Conservation (phyloP, 2,888 invertebrate genomes). For the Tubulanus polymorphus region DNA sequence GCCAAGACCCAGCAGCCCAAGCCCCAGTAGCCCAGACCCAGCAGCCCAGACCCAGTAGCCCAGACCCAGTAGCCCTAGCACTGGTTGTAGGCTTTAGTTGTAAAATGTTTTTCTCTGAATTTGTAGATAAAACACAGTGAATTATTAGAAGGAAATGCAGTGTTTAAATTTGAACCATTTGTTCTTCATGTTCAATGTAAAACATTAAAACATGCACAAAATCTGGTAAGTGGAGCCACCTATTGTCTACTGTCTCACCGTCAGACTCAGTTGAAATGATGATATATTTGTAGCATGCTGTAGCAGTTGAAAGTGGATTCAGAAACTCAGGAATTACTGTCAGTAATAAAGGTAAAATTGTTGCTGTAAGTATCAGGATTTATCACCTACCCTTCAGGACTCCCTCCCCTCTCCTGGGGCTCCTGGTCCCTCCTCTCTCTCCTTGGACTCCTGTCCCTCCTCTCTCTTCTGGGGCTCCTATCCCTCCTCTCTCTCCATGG, state of each 20-base stretch:
- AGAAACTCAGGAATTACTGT: constrained; percentile 57
- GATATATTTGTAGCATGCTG: constrained; percentile 44
- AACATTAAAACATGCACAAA: constrained; percentile 49
- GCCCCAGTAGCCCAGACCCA: no score
- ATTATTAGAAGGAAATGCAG: constrained; percentile 28
- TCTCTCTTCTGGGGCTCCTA: no score
- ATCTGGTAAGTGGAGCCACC: constrained; percentile 37
- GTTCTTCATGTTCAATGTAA: constrained; percentile 57
- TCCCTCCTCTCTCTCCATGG: no score
- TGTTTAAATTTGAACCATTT: constrained; percentile 58
- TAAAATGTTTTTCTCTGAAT: background rate
- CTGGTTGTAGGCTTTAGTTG: background rate
- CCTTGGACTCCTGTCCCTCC: no score
- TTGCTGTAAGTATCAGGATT: constrained; percentile 43
- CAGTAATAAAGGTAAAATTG: constrained; percentile 54
- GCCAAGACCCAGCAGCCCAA: no score
- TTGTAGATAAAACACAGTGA: background rate
- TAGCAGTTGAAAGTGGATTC: constrained; percentile 54
- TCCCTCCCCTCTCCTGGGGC: no score
- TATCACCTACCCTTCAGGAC: no score
- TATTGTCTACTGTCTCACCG: background rate
- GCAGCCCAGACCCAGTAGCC: no score
- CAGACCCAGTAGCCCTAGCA: no score
- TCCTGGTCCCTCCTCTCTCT: no score
- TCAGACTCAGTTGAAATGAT: background rate